Evolutionary conservation across 2,888 invertebrate species (phyloP), one percentile per base, ranked within the genome.

Genomic region (Ophion obscuratus): DNA sequence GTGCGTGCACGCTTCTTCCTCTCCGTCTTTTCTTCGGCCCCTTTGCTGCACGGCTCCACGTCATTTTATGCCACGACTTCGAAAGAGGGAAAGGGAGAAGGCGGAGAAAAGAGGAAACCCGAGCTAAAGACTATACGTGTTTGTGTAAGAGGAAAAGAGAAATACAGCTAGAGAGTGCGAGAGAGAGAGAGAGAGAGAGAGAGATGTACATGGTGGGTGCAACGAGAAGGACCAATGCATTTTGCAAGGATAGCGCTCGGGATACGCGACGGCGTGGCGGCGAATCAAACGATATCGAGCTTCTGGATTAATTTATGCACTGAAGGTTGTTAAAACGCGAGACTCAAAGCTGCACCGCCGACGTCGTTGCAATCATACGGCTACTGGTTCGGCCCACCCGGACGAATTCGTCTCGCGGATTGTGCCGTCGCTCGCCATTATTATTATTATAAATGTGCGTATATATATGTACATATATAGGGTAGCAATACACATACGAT

Each of bases 241-340:
- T 67, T 62, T 71, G 44, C 80, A 81, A 62, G 53, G 62, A 57
- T 27, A 74, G 57, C 47, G 78, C 71, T 53, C 40, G 47, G 83
- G 73, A 71, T 75, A 75, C 57, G 62, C 68, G 74, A 77, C 87
- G 85, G 84, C 85, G 85, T 83, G 88, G 92, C 93, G 93, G 93
- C 92, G 92, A 93, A 94, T 94, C 93, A 93, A 94, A 93, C 93
- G 93, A 93, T 93, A 94, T 93, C 92, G 89, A 91, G 91, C 93
- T 93, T 92, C 93, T 93, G 92, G 92, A 93, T 94, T 94, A 94
- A 94, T 94, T 93, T 93, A 93, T 93, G 92, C 93, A 93, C 92
- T 92, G 90, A 89, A 92, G 93, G 92, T 92, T 91, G 93, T 93
- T 94, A 93, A 93, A 94, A 93, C 91, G 91, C 92, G 93, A 92